phyloP scores from a whole-genome alignment of 1,140 invertebrate genomes.

The Hestina assimilis region DNA sequence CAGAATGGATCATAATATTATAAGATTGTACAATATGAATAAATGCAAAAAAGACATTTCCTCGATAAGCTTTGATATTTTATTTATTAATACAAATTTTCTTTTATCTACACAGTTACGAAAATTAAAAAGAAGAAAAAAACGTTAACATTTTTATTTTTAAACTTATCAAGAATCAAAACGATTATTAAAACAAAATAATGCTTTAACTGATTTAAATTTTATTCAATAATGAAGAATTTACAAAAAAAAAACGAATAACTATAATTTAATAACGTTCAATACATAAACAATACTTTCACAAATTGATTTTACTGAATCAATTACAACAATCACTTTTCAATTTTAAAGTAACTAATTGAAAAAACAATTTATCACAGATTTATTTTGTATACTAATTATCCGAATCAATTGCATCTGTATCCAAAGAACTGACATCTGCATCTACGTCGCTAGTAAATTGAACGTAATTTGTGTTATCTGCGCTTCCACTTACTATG shows the following conservation, averaged over 20 bases:
- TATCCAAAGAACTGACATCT: constrained; percentile 58
- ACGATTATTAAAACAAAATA: too few species aligned
- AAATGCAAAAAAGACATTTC: constrained; percentile 79
- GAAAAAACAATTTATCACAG: neutral
- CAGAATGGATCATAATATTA: constrained; percentile 78
- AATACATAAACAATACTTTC: constrained; percentile 5
- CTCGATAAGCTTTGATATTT: constrained; percentile 60
- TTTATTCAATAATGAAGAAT: neutral
- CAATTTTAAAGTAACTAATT: neutral
- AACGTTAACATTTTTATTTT: too few species aligned
- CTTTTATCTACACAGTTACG: constrained; percentile 5
- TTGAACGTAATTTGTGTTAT: constrained; percentile 3
- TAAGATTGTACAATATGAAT: constrained; percentile 79
- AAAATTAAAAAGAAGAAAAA: too few species aligned
- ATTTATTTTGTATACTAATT: constrained; percentile 20
- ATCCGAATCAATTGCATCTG: constrained; percentile 52
- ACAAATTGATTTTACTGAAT: too few species aligned
- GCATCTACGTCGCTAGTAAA: constrained; percentile 52
- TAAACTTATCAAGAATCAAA: too few species aligned
- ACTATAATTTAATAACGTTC: constrained; percentile 1
- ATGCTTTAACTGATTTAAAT: too few species aligned
- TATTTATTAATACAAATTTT: constrained; percentile 29
- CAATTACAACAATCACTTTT: neutral
- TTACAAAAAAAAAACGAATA: neutral
- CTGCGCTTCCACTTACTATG: neutral